phyloP scores from a whole-genome alignment of 2,888 invertebrate species.

The Meliscaeva auricollis region DNA sequence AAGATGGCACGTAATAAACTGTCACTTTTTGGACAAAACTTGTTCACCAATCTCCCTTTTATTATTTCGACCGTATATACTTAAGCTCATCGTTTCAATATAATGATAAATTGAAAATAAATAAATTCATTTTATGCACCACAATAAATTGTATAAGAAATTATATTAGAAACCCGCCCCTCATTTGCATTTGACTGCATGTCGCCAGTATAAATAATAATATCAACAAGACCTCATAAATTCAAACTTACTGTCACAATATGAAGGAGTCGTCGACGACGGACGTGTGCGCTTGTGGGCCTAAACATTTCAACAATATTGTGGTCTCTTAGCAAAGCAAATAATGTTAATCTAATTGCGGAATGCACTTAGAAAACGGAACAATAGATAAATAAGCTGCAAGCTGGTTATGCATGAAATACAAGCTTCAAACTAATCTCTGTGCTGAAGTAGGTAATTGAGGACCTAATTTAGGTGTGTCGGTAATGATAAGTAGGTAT shows the following conservation, averaged over 20 bases:
- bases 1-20: conserved; percentile 13
- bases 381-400: conserved; percentile 50
- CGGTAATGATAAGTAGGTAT: conserved; percentile 3
- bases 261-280: conserved; percentile 18
- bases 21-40: conserved; percentile 10
- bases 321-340: conserved; percentile 22
- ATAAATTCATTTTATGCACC: conserved; percentile 25
- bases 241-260: conserved; percentile 46
- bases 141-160: conserved; percentile 32
- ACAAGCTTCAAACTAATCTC: conserved; percentile 44
- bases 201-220: conserved; percentile 65
- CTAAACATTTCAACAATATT: conserved; percentile 33
- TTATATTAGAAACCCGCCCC: conserved; percentile 37
- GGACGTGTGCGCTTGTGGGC: not conserved
- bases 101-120: conserved; percentile 17
- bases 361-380: conserved; percentile 72
- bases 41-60: not conserved
- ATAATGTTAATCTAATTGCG: conserved; percentile 62
- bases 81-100: not conserved
- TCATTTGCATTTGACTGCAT: conserved; percentile 67
- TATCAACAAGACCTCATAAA: conserved; percentile 56
- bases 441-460: conserved; percentile 34
- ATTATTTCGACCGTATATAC: not conserved
- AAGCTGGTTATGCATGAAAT: conserved; percentile 62
- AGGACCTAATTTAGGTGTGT: conserved; percentile 21